Evolutionary conservation across 2,797 vertebrate genomes (phyloP).

Genomic region (Silurus lanzhouensis): DNA sequence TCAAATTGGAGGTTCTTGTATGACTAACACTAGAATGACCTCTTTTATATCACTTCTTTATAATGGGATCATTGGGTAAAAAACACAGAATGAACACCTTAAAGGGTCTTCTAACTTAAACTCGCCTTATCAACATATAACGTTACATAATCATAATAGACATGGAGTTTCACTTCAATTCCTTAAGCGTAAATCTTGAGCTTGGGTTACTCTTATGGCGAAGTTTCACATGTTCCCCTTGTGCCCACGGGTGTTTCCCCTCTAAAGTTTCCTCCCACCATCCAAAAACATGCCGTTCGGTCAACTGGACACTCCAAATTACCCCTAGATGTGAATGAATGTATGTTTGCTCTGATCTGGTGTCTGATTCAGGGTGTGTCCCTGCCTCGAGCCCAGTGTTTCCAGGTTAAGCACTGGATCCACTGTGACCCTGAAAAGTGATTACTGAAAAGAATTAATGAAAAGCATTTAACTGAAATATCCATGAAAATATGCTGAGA

Average conservation of each 20-base stretch:
- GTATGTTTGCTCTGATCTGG: neutral
- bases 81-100: neutral
- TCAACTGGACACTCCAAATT: neutral
- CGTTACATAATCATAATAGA: neutral
- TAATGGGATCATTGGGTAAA: neutral
- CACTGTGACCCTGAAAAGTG: neutral
- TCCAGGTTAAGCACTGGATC: too few relatives aligned
- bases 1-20: neutral
- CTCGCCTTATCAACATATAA: neutral
- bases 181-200: neutral
- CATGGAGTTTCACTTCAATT: neutral
- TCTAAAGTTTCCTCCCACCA: neutral
- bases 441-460: neutral
- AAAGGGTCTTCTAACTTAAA: neutral
- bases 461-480: neutral
- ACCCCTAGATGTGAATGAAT: neutral
- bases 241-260: neutral
- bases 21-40: neutral
- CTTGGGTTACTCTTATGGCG: neutral
- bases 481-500: neutral
- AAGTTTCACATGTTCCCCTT: neutral
- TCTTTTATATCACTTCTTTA: neutral
- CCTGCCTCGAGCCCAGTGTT: neutral
- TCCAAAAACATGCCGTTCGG: neutral
- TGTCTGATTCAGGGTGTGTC: slow-evolving; percentile 9